Base-by-base conservation (phyloP, 2,797 vertebrate genomes). In the Lithobates pipiens region DNA sequence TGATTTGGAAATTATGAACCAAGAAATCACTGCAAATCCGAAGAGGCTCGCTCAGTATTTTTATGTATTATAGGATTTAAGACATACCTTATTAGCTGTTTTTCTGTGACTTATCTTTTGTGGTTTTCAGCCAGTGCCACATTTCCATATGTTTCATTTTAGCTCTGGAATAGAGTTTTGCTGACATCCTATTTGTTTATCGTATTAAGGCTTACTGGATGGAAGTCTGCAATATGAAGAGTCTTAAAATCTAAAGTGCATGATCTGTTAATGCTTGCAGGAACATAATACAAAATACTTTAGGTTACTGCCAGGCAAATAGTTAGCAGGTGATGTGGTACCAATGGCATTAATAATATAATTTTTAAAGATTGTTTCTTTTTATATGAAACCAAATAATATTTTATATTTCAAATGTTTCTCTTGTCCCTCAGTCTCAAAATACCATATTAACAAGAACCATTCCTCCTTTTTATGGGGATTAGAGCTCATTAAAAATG, bases 1-100 rank as follows among this genome's bases (percentile, higher is more conserved):
- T 81, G 65, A 77, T 77, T 27, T 86, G 85, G 79, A 57, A 71
- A 72, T 72, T 71, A 82, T 77, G 78, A 82, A 67, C 72, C 69
- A 27, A 67, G 46, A 71, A 80, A 73, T 75, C 36, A 15, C 63
- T 71, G 79, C 29, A 83, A 78, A 83, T 77, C 68, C 80, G 27
- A 13, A 65, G 42, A 73, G 69, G 39, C 75, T 78, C 27, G 39
- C 57, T 77, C 39, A 16, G 32, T 77, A 70, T 76, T 72, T 84
- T 77, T 71, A 71, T 23, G 84, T 44, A 86, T 86, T 80, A 76
- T 23, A 46, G 67, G 79, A 86, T 86, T 81, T 86, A 32, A 71
- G 50, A 77, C 74, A 86, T 86, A 86, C 79, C 65, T 77, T 86
- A 86, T 77, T 86, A 82, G 79, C 65, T 82, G 74, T 82, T 82